Evolutionary conservation across 2,888 invertebrate genomes (phyloP).

Genomic region (Orthosia gothica): DNA sequence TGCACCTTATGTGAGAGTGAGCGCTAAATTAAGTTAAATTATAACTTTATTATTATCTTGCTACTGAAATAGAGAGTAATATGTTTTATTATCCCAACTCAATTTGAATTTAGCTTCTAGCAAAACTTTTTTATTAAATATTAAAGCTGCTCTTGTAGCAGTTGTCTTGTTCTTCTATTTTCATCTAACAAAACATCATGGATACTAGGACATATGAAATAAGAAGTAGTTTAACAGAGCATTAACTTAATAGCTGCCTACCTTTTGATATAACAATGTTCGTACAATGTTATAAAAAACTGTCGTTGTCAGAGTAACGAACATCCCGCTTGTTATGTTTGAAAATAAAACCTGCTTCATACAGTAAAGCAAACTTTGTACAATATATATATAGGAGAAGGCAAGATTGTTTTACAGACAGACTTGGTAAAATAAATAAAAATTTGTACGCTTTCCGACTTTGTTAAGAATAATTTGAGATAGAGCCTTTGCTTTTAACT

Average conservation of each 20-base stretch:
- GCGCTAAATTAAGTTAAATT: no score
- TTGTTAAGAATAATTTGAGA: no score
- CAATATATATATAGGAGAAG: constrained; percentile 1
- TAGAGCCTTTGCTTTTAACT: no score
- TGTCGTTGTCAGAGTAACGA: constrained; percentile 13
- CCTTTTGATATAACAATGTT: constrained; percentile 28
- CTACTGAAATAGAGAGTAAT: no score
- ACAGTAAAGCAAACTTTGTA: background rate
- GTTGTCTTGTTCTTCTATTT: background rate
- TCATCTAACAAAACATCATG: background rate
- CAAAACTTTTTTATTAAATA: background rate
- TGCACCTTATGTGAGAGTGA: no score
- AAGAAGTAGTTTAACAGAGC: constrained; percentile 46
- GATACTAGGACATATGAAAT: constrained; percentile 17
- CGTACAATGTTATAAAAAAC: constrained; percentile 4
- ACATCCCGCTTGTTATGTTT: constrained; percentile 15
- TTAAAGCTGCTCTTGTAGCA: background rate
- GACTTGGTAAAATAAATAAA: constrained; percentile 1
- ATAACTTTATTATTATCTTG: no score
- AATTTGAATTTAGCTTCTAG: no score
- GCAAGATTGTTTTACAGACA: background rate
- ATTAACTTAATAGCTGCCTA: constrained; percentile 42
- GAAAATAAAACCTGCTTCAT: constrained; percentile 20
- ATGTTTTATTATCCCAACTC: no score
- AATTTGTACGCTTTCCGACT: background rate